These are phyloP conservation scores for Ophiothrix spiculata DNA, from an alignment of 35 echinoderm and acorn worm genomes.

Conservation along the genomic window DNA sequence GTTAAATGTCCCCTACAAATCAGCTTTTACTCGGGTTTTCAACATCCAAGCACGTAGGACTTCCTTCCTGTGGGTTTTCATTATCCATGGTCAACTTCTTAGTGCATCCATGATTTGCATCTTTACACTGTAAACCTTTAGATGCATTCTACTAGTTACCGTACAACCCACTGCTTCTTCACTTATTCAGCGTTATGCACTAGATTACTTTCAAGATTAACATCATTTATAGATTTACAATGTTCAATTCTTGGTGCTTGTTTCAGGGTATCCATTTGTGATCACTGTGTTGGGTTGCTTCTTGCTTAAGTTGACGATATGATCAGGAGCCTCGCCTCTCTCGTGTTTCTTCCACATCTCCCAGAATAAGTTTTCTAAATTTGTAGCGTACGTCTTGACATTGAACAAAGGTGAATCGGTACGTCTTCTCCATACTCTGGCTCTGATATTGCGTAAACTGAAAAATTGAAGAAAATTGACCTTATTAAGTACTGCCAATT, in stretches of 20 bases:
- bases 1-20: too few relatives aligned
- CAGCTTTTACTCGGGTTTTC: too few relatives aligned
- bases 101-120: too few relatives aligned
- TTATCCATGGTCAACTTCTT: too few relatives aligned
- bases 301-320: conserved; percentile 8
- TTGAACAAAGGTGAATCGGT: conserved; percentile 72
- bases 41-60: too few relatives aligned
- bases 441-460: conserved; percentile 58
- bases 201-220: not conserved
- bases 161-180: too few relatives aligned
- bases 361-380: conserved; percentile 62
- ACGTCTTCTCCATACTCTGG: conserved; percentile 78
- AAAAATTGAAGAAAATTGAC: not conserved
- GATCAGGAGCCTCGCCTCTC: conserved; percentile 47
- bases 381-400: conserved; percentile 60
- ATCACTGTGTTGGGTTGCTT: not conserved
- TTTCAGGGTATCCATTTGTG: conserved; percentile 2
- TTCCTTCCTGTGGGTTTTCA: too few relatives aligned
- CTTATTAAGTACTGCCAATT: too few relatives aligned
- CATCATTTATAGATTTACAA: too few relatives aligned
- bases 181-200: too few relatives aligned
- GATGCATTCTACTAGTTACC: too few relatives aligned
- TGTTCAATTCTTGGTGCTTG: not conserved
- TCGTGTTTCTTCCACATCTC: conserved; percentile 79
- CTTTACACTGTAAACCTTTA: too few relatives aligned